Evolutionary conservation across 2,113 vertebrate genomes (phyloP).

Genomic region (Burhinus bistriatus): DNA sequence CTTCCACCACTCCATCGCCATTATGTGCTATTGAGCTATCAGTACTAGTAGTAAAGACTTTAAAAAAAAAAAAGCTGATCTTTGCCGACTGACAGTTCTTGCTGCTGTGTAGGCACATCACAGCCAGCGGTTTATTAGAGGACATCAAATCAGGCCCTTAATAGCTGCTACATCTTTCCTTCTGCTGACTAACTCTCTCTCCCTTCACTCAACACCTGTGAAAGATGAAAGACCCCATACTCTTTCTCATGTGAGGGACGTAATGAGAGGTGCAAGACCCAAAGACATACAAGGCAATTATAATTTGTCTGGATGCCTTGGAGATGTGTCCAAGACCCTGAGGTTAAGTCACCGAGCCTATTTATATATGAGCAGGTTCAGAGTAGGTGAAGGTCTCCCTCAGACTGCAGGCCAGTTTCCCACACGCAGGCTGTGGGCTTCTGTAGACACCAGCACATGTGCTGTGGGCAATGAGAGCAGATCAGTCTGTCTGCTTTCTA

Average conservation of each 20-base stretch:
- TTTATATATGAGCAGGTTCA: background rate
- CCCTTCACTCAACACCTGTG: background rate
- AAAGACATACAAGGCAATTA: background rate
- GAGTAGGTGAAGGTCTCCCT: background rate
- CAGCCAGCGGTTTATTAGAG: background rate
- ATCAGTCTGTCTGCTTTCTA: background rate
- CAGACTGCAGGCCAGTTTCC: background rate
- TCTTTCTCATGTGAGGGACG: background rate
- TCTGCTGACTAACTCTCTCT: background rate
- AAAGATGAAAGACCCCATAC: background rate
- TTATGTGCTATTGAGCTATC: background rate
- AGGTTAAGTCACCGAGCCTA: background rate
- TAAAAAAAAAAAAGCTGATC: background rate
- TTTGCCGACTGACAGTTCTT: background rate
- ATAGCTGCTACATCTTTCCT: background rate
- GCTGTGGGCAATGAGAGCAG: background rate
- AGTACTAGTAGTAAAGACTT: background rate
- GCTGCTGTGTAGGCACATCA: background rate
- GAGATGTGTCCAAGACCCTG: background rate
- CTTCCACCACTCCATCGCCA: background rate
- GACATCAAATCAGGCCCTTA: background rate
- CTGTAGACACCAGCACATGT: background rate
- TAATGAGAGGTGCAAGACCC: background rate
- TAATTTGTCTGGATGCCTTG: background rate
- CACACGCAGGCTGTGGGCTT: background rate